Evolutionary conservation across 2,888 invertebrate species (phyloP), one percentile per base, ranked within the genome.

Genomic region (Drosophila robusta): DNA sequence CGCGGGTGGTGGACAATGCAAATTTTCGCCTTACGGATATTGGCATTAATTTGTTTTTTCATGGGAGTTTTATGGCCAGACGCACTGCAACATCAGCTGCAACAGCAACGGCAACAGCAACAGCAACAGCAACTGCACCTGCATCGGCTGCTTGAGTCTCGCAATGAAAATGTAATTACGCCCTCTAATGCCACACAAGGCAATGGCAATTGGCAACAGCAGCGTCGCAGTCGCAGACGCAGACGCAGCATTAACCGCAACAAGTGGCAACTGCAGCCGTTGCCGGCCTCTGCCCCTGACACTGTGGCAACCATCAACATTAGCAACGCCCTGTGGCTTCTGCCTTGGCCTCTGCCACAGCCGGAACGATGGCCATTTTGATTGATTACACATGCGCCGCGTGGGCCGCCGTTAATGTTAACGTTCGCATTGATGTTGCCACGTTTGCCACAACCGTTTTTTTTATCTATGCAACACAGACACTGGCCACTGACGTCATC

Each of bases 131-230:
- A 61, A 44, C 56, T 51, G 49, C 51, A 60, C 46, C 32, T 38
- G 46, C 70, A 65, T 49, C 73, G 68, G 73, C 52, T 32, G 36
- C 60, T 52, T 50, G 47, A 63, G 57, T 55, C 70, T 71, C 71
- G 63, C 62, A 87, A 85, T 87, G 70, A 80, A 85, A 85, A 85
- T 85, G 83, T 83, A 85, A 85, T 85, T 85, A 85, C 88, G 88
- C 86, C 87, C 83, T 85, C 84, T 63, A 82, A 81, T 82, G 83
- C 69, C 73, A 63, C 58, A 52, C 71, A 61, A 39, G 61, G 57
- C 85, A 78, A 56, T 51, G 8, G 9, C 58, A 29, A 29, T 9
- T 34, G 42, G 6, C 64, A 54, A 42, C 66, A 58, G 24, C 55
- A 61, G 8, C 46, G 22, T 6, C 14, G 22, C 29, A 29, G 8